phyloP scores from a whole-genome alignment of 2,797 vertebrate genomes.

The Rhabdomys pumilio region DNA sequence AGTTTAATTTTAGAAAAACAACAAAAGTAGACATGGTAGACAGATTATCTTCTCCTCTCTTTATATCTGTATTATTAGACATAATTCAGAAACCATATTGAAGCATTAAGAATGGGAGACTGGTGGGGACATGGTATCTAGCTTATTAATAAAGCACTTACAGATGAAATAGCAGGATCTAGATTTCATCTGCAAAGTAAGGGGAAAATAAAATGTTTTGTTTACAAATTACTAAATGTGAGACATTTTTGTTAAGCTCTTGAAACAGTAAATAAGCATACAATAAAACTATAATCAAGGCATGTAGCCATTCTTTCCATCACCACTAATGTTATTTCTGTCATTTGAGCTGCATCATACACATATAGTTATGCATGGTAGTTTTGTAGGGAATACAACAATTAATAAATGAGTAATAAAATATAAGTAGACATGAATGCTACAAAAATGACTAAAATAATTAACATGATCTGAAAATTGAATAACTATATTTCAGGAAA shows the following conservation, averaged over 20 bases:
- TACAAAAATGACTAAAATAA: conserved; percentile 9
- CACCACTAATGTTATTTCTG: not conserved
- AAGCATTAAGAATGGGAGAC: not conserved
- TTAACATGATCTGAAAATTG: too few relatives aligned
- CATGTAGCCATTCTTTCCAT: not conserved
- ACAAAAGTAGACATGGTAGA: not conserved
- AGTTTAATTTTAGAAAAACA: not conserved
- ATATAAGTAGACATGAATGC: conserved; percentile 7
- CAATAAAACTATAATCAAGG: not conserved
- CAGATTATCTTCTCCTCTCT: not conserved
- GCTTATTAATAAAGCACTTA: not conserved
- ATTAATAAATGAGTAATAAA: conserved; percentile 22
- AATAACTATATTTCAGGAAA: too few relatives aligned
- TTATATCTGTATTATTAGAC: not conserved
- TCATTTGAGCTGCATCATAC: not conserved
- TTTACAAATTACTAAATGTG: not conserved
- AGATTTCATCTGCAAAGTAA: not conserved
- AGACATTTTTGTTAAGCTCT: not conserved
- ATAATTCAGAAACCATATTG: not conserved
- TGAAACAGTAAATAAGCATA: not conserved
- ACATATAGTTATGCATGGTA: not conserved
- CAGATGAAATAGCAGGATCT: not conserved
- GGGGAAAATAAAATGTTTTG: not conserved
- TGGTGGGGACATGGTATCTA: not conserved
- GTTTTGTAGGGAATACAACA: too few relatives aligned